A percentile compares a stretch with the other conserved stretches of the same genome.
Evolutionary conservation across 1,140 invertebrate genomes (phyloP).

Genomic region (Drosophila grimshawi): DNA sequence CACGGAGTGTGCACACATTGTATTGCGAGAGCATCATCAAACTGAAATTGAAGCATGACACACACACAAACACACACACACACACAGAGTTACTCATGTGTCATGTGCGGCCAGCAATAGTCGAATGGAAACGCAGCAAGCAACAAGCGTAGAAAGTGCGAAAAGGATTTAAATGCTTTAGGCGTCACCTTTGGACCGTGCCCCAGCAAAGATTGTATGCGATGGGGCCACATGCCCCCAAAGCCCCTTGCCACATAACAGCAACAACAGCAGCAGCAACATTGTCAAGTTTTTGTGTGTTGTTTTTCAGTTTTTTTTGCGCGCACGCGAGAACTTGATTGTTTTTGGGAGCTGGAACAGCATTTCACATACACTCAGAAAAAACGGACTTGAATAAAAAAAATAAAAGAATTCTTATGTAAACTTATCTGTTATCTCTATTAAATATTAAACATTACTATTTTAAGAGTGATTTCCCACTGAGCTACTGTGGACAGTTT

Average conservation of each 20-base stretch:
- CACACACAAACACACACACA: constrained; percentile 2
- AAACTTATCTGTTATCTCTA: too few relatives aligned
- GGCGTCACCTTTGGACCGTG: constrained; percentile 75
- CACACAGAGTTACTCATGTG: constrained; percentile 49
- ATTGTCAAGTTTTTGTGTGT: constrained; percentile 70
- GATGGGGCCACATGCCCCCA: background rate
- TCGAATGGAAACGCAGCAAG: constrained; percentile 42
- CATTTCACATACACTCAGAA: constrained; percentile 20
- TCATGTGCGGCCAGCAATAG: constrained; percentile 61
- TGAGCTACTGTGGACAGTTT: too few relatives aligned
- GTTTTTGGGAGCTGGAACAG: constrained; percentile 69
- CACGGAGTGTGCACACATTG: constrained; percentile 1
- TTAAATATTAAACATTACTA: too few relatives aligned
- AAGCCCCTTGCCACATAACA: constrained; percentile 51
- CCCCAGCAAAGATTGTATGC: constrained; percentile 2
- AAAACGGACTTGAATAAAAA: too few relatives aligned
- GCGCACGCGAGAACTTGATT: constrained; percentile 69
- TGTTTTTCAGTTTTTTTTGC: constrained; percentile 63
- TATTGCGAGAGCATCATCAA: constrained; percentile 24
- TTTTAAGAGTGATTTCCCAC: too few relatives aligned
- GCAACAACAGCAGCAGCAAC: background rate
- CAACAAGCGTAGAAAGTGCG: constrained; percentile 56
- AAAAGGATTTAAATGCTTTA: constrained; percentile 82
- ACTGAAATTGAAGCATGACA: constrained; percentile 62
- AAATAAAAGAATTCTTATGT: too few relatives aligned